Base-by-base conservation (phyloP, 2,888 invertebrate genomes). In the Syrphus vitripennis region DNA sequence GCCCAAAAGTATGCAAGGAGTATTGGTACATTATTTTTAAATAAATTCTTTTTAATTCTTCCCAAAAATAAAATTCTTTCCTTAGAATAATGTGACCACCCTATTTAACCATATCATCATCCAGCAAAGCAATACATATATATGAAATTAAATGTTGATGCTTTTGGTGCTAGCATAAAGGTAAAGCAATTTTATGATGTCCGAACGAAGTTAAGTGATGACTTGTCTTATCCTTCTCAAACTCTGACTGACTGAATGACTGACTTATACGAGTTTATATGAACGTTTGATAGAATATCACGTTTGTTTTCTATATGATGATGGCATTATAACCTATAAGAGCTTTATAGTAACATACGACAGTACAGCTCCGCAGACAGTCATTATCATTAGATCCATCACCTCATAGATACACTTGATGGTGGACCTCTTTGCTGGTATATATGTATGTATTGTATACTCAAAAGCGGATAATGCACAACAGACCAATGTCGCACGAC, bases 311-410 rank as follows among this genome's bases (percentile, higher is more conserved):
- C 24, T 29, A 19, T 26, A 48, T 48, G 48, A 48, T 59, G 37
- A 59, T 37, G 14, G 5, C 34, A 9, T n/a, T 45, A 16, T 12
- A 19, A 45, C 29, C 31, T 24, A 42, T 42, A 63, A 24, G 40
- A 42, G n/a, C n/a, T n/a, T n/a, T n/a, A n/a, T n/a, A n/a, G 21
- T 57, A 45, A 16, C 45, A 45, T 31, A 45, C 59, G 45, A 70
- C 70, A 48, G 42, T 16, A 1, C 21, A 48, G 21, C 48, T 24
- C 24, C 5, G 14, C 48, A 79, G 70, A 77, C 81, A 77, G 86
- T 74, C 86, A 86, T 86, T 82, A 86, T 77, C 86, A 86, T 81
- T 82, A 82, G 72, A 82, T 69, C 55, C 82, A 61, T 86, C 86
- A 86, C 86, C 72, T 82, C 69, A 59, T 59, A n/a, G n/a, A n/a